Conservation (phyloP, 2,797 vertebrate genomes). For the Galagoides demidoff region DNA sequence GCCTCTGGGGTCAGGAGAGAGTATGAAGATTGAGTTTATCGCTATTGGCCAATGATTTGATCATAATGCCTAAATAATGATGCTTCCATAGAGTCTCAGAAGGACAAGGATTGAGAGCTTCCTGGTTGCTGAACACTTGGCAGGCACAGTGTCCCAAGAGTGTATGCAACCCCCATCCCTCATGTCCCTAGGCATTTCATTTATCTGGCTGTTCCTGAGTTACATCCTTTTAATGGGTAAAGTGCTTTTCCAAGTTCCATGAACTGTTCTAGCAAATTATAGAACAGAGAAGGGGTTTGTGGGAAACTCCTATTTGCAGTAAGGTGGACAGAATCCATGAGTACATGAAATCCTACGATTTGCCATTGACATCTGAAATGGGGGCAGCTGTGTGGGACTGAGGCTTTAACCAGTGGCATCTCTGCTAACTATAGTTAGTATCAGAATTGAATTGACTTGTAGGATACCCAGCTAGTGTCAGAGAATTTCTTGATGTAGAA, state of each 20-base stretch:
- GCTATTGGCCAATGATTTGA: neutral
- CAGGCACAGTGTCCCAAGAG: neutral
- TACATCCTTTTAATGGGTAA: neutral
- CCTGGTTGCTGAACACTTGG: neutral
- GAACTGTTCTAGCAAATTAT: neutral
- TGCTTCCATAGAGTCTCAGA: neutral
- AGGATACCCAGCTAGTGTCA: neutral
- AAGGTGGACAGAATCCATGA: neutral
- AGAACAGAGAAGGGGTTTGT: neutral
- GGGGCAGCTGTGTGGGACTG: too few species aligned
- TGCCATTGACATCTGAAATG: neutral
- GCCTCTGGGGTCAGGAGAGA: neutral
- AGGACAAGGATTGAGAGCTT: neutral
- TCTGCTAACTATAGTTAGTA: neutral
- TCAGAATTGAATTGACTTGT: neutral
- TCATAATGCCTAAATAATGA: neutral
- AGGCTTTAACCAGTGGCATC: neutral
- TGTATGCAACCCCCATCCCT: rapidly evolving
- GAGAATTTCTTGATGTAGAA: neutral
- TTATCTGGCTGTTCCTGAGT: neutral
- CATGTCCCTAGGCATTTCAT: neutral
- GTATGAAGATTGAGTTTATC: neutral
- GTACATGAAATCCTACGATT: neutral
- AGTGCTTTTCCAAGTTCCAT: neutral
- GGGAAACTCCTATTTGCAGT: neutral